Base-by-base conservation (phyloP, 2,888 invertebrate species). In the Drosophila ezoana region DNA sequence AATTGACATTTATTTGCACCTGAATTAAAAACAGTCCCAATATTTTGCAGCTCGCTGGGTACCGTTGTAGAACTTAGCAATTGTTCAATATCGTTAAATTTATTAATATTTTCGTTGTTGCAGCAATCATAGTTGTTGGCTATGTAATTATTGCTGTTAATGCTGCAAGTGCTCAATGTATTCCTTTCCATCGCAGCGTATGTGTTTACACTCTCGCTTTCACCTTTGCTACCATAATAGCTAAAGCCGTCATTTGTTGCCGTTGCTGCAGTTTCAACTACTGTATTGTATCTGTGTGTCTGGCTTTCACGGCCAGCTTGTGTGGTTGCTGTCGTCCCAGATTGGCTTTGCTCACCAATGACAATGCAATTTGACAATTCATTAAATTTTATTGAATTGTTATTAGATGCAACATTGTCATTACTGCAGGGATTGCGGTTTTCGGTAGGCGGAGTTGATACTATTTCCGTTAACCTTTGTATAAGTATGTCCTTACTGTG, bases 341-440 rank as follows among this genome's bases (percentile, higher is more conserved):
- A 89, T 77, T 89, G 91, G 82, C 82, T 90, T 81, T 88, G 90
- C 79, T 92, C 91, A 80, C 92, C 92, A 87, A 91, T 92, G 77
- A 92, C 92, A 83, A 92, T 92, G 89, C 93, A 92, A 90, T 92
- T 92, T 80, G 92, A 91, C 90, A 92, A 90, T 89, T 92, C 93
- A 90, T 92, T 92, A 91, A 92, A 92, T 90, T 92, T 91, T 91
- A 93, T 92, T 87, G 92, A 90, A 88, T 91, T 92, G 89, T 84
- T 90, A 85, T 89, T 87, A 79, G 77, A 58, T 66, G 78, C 81
- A 68, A 76, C 67, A 60, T 56, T 64, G 64, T 53, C 54, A 43
- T 20, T 52, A 72, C 71, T 68, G 76, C 74, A 72, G 75, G 67
- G 72, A 72, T 66, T 77, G 77, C 67, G 79, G 81, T 76, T 74